Evolutionary conservation across 1,140 invertebrate species (phyloP).

Genomic region (Temnothorax curvispinosus): DNA sequence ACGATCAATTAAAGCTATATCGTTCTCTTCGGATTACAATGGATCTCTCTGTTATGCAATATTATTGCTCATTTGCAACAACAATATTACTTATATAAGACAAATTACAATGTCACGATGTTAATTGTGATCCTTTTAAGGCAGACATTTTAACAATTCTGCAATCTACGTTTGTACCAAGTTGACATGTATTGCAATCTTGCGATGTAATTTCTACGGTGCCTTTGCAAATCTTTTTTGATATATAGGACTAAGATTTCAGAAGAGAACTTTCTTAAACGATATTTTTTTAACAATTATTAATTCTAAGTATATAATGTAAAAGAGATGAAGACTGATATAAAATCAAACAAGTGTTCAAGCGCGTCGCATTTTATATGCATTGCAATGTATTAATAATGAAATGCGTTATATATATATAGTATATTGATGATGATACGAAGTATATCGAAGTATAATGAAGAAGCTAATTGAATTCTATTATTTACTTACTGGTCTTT

Average conservation of each 20-base stretch:
- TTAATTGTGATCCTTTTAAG: not conserved
- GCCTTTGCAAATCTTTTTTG: not conserved
- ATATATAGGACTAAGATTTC: not conserved
- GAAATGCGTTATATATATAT: not conserved
- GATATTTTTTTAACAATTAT: slow-evolving; percentile 1
- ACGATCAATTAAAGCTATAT: not conserved
- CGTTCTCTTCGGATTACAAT: not conserved
- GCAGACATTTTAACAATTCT: not conserved
- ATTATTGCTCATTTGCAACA: not conserved
- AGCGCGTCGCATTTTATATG: not conserved
- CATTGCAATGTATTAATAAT: slow-evolving; percentile 1
- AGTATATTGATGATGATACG: not conserved
- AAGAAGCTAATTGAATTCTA: not conserved
- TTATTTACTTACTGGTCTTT: not conserved
- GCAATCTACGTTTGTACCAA: not conserved
- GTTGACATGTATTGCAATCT: not conserved
- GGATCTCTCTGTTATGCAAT: not conserved
- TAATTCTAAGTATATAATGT: not conserved
- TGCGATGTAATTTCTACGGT: not conserved
- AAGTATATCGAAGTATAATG: not conserved
- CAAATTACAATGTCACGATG: not conserved
- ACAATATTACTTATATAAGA: not conserved
- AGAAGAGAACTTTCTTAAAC: not conserved
- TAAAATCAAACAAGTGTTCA: not conserved
- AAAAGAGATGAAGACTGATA: not conserved